phyloP scores from a whole-genome alignment of 2,797 vertebrate genomes.

The Acipenser oxyrinchus region DNA sequence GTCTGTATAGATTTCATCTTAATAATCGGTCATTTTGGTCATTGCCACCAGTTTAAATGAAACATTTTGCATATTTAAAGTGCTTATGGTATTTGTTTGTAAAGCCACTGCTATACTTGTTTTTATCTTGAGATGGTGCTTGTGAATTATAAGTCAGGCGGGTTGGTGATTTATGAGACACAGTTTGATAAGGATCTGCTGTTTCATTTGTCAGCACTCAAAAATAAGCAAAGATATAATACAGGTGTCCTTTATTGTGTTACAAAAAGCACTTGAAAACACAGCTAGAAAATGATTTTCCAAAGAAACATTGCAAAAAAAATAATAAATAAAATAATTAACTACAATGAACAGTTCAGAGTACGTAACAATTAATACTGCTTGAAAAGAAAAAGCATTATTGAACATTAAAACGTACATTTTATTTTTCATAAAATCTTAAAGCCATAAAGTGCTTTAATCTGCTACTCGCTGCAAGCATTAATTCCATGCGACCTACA shows the following conservation, averaged over 20 bases:
- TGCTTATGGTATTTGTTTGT: too few species aligned
- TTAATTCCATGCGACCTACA: not conserved
- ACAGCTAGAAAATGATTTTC: slow-evolving; percentile 45
- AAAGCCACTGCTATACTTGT: too few species aligned
- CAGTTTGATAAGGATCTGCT: too few species aligned
- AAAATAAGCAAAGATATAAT: slow-evolving; percentile 15
- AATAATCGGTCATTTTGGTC: too few species aligned
- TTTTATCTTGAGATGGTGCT: too few species aligned
- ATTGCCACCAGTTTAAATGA: too few species aligned
- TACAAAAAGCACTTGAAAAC: slow-evolving; percentile 32
- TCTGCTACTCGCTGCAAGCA: slow-evolving; percentile 29
- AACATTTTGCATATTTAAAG: too few species aligned
- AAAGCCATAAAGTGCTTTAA: slow-evolving; percentile 64
- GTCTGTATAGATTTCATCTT: not conserved
- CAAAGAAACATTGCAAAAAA: slow-evolving; percentile 45
- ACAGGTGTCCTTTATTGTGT: slow-evolving; percentile 46
- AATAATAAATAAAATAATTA: slow-evolving; percentile 32
- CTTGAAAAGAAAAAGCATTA: slow-evolving; percentile 41
- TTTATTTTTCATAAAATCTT: slow-evolving; percentile 27
- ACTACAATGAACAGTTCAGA: slow-evolving; percentile 42
- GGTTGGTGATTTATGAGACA: slow-evolving; percentile 28
- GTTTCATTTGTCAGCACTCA: too few species aligned
- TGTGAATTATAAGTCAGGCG: too few species aligned
- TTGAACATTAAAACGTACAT: slow-evolving; percentile 24
- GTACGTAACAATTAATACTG: slow-evolving; percentile 60